Conservation (phyloP, 2,797 vertebrate genomes). For the Pogonophryne albipinna region DNA sequence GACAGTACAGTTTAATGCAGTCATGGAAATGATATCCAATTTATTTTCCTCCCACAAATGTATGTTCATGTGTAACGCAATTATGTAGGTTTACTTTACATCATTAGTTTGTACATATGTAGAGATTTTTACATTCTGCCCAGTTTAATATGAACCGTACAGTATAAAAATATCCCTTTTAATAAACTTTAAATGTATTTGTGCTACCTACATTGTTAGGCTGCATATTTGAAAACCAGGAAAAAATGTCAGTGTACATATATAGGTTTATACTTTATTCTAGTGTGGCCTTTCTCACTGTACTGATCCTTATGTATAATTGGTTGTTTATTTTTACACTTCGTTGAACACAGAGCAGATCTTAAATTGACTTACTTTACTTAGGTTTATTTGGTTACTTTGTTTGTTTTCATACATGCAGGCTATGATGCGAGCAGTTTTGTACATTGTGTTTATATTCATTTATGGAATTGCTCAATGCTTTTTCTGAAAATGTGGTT, state of each 20-base stretch:
- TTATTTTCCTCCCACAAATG: conserved; percentile 8
- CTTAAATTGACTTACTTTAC: neutral
- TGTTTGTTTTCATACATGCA: neutral
- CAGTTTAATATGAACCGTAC: neutral
- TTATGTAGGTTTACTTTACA: conserved; percentile 3
- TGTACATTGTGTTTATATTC: neutral
- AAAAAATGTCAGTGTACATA: neutral
- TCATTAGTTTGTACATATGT: neutral
- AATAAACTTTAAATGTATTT: neutral
- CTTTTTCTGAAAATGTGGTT: neutral
- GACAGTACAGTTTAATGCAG: conserved; percentile 33
- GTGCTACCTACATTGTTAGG: neutral
- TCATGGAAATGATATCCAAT: neutral
- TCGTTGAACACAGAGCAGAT: conserved; percentile 8
- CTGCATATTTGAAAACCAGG: conserved; percentile 13
- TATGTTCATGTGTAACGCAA: neutral
- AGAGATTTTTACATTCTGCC: neutral
- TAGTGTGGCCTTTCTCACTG: neutral
- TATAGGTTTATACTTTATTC: conserved; percentile 20
- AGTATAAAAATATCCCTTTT: neutral
- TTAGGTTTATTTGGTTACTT: neutral
- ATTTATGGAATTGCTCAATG: neutral
- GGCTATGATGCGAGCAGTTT: conserved; percentile 1
- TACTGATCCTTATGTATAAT: conserved; percentile 26
- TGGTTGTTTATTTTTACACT: conserved; percentile 17